These are phyloP conservation scores for Dinomys branickii DNA, from an alignment of 2,113 vertebrate genomes.

Conservation along the genomic window DNA sequence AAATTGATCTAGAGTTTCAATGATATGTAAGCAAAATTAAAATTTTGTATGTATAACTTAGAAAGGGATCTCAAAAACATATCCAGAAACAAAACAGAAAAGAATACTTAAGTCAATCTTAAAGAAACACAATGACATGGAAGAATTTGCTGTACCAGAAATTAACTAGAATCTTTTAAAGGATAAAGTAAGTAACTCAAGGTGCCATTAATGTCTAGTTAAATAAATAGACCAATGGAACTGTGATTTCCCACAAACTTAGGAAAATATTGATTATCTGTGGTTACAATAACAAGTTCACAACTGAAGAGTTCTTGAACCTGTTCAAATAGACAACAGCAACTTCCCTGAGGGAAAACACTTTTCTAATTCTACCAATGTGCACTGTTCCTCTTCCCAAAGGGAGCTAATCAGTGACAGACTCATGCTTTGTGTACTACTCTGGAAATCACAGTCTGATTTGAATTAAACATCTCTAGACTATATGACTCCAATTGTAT, in stretches of 20 bases:
- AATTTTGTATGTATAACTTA: neutral
- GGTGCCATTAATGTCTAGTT: neutral
- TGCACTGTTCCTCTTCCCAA: neutral
- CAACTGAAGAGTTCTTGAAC: conserved; percentile 18
- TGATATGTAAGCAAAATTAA: neutral
- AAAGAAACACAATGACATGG: neutral
- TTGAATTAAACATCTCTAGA: neutral
- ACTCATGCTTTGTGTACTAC: neutral
- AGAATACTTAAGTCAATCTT: neutral
- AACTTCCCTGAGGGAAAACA: neutral
- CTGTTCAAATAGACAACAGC: neutral
- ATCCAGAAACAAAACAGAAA: neutral
- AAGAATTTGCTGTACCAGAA: neutral
- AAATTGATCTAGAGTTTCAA: neutral
- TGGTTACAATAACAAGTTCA: neutral
- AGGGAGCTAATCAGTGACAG: neutral
- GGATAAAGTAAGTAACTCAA: neutral
- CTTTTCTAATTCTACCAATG: neutral
- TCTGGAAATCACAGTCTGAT: neutral
- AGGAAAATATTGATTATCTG: neutral
- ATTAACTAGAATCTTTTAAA: neutral
- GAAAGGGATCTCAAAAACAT: neutral
- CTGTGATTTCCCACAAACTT: neutral
- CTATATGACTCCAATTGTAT: neutral
- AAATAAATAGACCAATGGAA: neutral